Base-by-base conservation (phyloP, 2,113 vertebrate species). In the Promerops cafer region DNA sequence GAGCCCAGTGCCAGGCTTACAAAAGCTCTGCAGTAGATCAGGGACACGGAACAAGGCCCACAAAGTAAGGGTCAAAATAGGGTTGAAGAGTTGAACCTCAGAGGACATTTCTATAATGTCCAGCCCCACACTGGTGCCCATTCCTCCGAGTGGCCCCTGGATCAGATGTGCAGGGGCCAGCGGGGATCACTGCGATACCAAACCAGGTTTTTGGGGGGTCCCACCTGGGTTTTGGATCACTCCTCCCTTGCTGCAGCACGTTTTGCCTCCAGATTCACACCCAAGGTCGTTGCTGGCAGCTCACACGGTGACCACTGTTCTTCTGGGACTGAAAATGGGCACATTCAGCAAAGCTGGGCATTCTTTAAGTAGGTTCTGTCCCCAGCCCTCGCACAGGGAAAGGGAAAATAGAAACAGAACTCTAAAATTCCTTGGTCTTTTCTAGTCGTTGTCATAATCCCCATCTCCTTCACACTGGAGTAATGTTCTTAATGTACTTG, bases 41-140 rank as follows among this genome's bases (percentile, higher is more conserved):
- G 47, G 60, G 4, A 11, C 31, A 4, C 5, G 11, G 50, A 9
- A 57, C 35, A 8, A 19, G 13, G 21, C 20, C 44, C 52, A 35
- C 53, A 13, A 1, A 27, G 8, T 0, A 7, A 35, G 27, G 72
- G 10, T 7, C 12, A 45, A 16, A 39, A 14, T 0, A 7, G 9
- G 39, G 40, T 0, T 30, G 56, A 20, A 3, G 19, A 7, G 35
- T 1, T 16, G 39, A 33, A n/a, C 2, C n/a, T 12, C 39, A 54
- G 65, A 5, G 40, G 1, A 6, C 30, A 6, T 3, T 3, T 4
- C 14, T 11, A 4, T 1, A 11, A 7, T n/a, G n/a, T n/a, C 7
- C 39, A 22, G 49, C 9, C 39, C 27, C 35, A 21, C 10, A 1
- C 21, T 5, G 11, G 7, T 31, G 3, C 72, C 45, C 40, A 3